phyloP scores from a whole-genome alignment of 2,888 invertebrate genomes.

The Fragum sueziense region DNA sequence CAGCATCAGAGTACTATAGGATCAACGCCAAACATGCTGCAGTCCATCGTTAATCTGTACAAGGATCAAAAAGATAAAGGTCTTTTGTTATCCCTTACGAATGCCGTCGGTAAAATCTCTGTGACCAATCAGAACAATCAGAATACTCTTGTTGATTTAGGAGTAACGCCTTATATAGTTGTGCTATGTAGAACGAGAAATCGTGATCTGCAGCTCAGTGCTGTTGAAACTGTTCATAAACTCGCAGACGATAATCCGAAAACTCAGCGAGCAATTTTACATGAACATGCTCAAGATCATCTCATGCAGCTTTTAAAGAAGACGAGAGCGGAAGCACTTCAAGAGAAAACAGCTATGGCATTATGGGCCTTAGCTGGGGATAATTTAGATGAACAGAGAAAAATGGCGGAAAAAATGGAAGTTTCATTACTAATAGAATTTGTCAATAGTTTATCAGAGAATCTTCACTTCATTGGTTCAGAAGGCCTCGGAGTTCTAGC shows the following conservation, averaged over 20 bases:
- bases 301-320: slow-evolving; percentile 78
- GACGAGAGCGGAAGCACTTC: slow-evolving; percentile 68
- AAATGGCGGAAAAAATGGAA: slow-evolving; percentile 79
- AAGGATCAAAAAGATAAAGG: slow-evolving; percentile 71
- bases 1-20: slow-evolving; percentile 72
- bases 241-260: slow-evolving; percentile 76
- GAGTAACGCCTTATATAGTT: slow-evolving; percentile 75
- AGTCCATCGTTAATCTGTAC: slow-evolving; percentile 82
- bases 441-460: slow-evolving; percentile 77
- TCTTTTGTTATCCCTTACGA: slow-evolving; percentile 75
- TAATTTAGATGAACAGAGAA: slow-evolving; percentile 73
- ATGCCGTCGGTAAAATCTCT: slow-evolving; percentile 71
- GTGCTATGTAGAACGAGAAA: slow-evolving; percentile 70
- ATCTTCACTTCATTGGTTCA: slow-evolving; percentile 80
- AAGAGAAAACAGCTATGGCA: slow-evolving; percentile 79
- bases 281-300: slow-evolving; percentile 75
- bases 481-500: slow-evolving; percentile 80
- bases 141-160: slow-evolving; percentile 74
- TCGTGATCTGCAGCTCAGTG: slow-evolving; percentile 78
- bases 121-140: slow-evolving; percentile 73
- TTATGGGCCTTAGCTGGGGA: slow-evolving; percentile 81
- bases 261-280: slow-evolving; percentile 75
- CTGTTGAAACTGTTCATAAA: slow-evolving; percentile 78
- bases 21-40: slow-evolving; percentile 65
- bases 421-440: slow-evolving; percentile 80